phyloP scores from a whole-genome alignment of 2,888 invertebrate genomes.

The Oscheius sp. region DNA sequence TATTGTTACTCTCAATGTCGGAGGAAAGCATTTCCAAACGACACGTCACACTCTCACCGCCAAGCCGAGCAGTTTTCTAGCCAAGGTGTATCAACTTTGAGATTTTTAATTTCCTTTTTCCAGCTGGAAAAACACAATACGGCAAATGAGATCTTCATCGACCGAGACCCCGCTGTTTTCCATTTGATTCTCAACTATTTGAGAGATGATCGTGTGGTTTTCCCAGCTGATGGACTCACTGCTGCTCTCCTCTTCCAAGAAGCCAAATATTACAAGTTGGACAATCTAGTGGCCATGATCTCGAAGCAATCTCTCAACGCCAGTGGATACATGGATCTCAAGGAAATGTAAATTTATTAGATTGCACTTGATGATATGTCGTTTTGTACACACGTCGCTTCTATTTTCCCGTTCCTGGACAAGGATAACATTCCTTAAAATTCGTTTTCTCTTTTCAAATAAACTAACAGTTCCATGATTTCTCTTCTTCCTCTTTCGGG shows the following conservation, averaged over 20 bases:
- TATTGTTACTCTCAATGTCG: conserved; percentile 15
- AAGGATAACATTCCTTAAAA: conserved; percentile 62
- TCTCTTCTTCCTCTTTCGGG: conserved; percentile 46
- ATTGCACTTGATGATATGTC: neutral
- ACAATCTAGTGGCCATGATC: conserved; percentile 15
- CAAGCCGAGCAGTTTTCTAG: conserved; percentile 4
- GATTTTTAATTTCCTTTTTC: neutral
- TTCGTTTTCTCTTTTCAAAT: neutral
- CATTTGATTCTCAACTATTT: conserved; percentile 17
- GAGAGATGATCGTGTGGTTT: conserved; percentile 13
- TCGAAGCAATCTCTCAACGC: neutral
- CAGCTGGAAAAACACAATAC: conserved; percentile 13
- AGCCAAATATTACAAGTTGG: conserved; percentile 22
- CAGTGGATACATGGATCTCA: conserved; percentile 17
- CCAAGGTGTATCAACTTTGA: neutral
- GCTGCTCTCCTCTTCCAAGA: conserved; percentile 20
- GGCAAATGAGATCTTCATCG: conserved; percentile 17
- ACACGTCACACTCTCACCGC: conserved; percentile 6
- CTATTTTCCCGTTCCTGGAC: conserved; percentile 42
- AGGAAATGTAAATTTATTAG: conserved; percentile 1
- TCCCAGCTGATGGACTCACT: conserved; percentile 17
- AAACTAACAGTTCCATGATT: conserved; percentile 39
- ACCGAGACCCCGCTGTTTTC: conserved; percentile 23
- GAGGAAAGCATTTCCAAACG: conserved; percentile 11
- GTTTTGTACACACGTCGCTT: neutral